Evolutionary conservation across 2,888 invertebrate species (phyloP).

Genomic region (Leucoptera coffeella): DNA sequence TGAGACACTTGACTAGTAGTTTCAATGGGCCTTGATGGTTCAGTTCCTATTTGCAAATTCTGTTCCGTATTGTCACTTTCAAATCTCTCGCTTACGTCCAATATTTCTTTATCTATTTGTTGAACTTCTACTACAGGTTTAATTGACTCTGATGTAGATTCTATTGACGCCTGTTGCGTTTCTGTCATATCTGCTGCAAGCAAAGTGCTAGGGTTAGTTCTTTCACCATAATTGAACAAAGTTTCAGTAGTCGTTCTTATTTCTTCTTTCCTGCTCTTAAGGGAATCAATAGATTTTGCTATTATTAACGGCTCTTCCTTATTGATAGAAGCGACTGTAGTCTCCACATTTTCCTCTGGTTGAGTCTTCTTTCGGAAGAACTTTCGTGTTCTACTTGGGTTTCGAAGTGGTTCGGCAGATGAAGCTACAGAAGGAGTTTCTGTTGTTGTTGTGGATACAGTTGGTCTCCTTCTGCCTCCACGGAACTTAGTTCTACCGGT

Average conservation of each 20-base stretch:
- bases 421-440: slow-evolving; percentile 12
- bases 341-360: no score
- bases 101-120: no score
- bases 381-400: slow-evolving; percentile 30
- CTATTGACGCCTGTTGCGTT: background rate
- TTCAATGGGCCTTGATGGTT: no score
- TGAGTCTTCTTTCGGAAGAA: slow-evolving; percentile 28
- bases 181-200: slow-evolving; percentile 6
- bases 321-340: no score
- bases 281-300: slow-evolving; percentile 16
- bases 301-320: slow-evolving; percentile 19
- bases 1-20: no score
- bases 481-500: slow-evolving; percentile 26
- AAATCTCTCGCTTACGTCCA: no score
- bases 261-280: slow-evolving; percentile 12
- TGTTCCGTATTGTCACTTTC: no score
- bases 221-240: slow-evolving; percentile 33
- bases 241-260: slow-evolving; percentile 15
- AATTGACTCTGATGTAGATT: slow-evolving; percentile 1
- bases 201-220: slow-evolving; percentile 13
- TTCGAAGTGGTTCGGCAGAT: no score
- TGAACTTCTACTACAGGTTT: slow-evolving; percentile 11
- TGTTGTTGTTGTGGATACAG: slow-evolving; percentile 13
- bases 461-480: slow-evolving; percentile 28
- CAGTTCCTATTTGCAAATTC: no score